Conservation (phyloP, 2,888 invertebrate genomes). For the Sycophila texana region DNA sequence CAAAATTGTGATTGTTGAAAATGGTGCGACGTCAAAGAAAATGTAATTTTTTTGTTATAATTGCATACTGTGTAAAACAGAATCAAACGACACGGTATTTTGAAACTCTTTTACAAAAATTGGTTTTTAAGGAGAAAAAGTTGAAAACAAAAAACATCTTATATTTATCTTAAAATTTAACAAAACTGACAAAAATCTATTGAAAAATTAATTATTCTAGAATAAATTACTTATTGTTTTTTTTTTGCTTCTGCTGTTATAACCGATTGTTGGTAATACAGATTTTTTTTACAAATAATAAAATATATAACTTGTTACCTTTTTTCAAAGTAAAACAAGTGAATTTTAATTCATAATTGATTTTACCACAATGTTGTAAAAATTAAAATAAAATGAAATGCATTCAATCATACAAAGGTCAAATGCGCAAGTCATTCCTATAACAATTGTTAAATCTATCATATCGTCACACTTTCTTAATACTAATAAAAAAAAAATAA, state of each 20-base stretch:
- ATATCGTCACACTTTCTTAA: constrained; percentile 70
- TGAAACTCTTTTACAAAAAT: too few species aligned
- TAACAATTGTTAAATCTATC: constrained; percentile 62
- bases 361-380: neutral
- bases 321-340: neutral
- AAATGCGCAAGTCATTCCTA: constrained; percentile 35
- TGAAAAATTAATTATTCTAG: too few species aligned
- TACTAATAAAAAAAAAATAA: constrained; percentile 60
- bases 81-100: too few species aligned
- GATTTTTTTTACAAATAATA: constrained; percentile 4
- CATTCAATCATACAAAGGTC: constrained; percentile 18
- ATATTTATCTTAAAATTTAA: neutral
- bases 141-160: neutral
- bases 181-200: neutral
- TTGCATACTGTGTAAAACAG: neutral
- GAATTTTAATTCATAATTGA: constrained; percentile 27
- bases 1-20: neutral
- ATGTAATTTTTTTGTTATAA: neutral
- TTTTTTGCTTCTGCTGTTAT: neutral
- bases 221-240: neutral
- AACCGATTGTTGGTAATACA: constrained; percentile 2
- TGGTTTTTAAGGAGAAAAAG: neutral
- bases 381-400: neutral
- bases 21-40: neutral
- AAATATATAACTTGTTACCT: constrained; percentile 22